These are phyloP conservation scores for Cheilosia vernalis DNA, from an alignment of 2,888 invertebrate species.

Conservation along the genomic window DNA sequence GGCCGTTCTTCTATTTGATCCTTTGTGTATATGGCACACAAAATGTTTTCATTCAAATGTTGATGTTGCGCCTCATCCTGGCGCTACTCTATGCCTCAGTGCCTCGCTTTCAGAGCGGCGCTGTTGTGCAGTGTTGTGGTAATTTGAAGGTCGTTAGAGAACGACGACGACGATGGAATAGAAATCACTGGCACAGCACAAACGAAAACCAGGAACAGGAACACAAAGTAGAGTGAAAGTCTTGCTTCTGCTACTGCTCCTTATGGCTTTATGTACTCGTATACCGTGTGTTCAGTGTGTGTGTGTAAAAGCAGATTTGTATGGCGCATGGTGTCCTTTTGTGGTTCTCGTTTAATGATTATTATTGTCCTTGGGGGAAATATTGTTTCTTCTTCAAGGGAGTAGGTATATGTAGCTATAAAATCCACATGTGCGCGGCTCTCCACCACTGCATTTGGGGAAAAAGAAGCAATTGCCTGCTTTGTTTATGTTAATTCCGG, in stretches of 20 bases:
- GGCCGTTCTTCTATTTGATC: background rate
- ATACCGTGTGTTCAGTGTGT: slow-evolving; percentile 1
- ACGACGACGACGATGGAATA: slow-evolving; percentile 19
- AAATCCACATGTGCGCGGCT: slow-evolving; percentile 55
- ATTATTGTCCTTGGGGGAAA: slow-evolving; percentile 61
- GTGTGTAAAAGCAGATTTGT: slow-evolving; percentile 51
- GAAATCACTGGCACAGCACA: slow-evolving; percentile 66
- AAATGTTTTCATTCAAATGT: slow-evolving; percentile 42
- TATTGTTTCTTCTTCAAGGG: slow-evolving; percentile 34
- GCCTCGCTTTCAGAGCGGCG: background rate
- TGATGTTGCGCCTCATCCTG: slow-evolving; percentile 4
- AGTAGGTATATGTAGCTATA: slow-evolving; percentile 38
- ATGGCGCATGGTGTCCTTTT: slow-evolving; percentile 56
- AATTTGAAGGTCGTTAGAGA: slow-evolving; percentile 73
- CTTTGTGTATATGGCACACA: slow-evolving; percentile 10
- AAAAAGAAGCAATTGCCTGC: slow-evolving; percentile 58
- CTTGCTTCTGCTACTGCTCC: slow-evolving; percentile 20
- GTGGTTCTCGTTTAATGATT: slow-evolving; percentile 62
- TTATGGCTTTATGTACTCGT: slow-evolving; percentile 4
- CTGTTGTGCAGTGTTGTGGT: slow-evolving; percentile 58
- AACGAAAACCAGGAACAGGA: slow-evolving; percentile 55
- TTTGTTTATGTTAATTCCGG: slow-evolving; percentile 70
- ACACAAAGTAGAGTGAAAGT: slow-evolving; percentile 46
- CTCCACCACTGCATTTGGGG: slow-evolving; percentile 52
- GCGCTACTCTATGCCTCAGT: slow-evolving; percentile 19